Evolutionary conservation across 2,888 invertebrate species (phyloP), one percentile per base, ranked within the genome.

Genomic region (Cephus runcator): DNA sequence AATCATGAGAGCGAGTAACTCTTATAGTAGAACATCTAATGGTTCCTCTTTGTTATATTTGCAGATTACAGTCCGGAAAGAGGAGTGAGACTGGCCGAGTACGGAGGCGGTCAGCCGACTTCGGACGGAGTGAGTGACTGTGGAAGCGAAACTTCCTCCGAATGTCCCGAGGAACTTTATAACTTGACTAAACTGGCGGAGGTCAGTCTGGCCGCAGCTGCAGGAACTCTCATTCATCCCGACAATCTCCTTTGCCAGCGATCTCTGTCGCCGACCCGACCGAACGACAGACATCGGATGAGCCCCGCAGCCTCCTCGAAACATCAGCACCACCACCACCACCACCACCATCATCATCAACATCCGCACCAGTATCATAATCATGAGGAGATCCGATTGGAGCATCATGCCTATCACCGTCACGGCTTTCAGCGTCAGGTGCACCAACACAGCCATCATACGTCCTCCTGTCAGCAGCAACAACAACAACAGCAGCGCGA

Each of bases 111-210:
- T 73, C 91, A 91, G 79, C 88, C 90, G 79, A 91, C 90, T 4
- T 91, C 91, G 69, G 91, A 91, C 81, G 91, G 91, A 11, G 91
- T 89, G n/a, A 91, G 91, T 81, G 91, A 91, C 74, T 91, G 91
- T 81, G 91, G 90, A 30, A 91, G 91, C 83, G 91, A 91, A 40
- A 90, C 90, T 33, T 91, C 91, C 11, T 91, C 90, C 36, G 91
- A 91, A 79, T 91, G 91, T 78, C 93, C 93, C 1, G 95, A 95
- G 85, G 95, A 95, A 86, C 93, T 96, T 33, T 96, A 95, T 92
- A 96, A 96, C 89, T 92, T 96, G 77, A 95, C 95, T 71, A 95
- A 96, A 90, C 91, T 96, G 85, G 96, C 96, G 12, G 95, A 96
- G 91, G 95, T 96, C 69, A 94, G 94, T 81, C 89, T 94, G 75